Evolutionary conservation across 2,888 invertebrate genomes (phyloP), one percentile per base, ranked within the genome.

Genomic region (Caenorhabditis plicata): DNA sequence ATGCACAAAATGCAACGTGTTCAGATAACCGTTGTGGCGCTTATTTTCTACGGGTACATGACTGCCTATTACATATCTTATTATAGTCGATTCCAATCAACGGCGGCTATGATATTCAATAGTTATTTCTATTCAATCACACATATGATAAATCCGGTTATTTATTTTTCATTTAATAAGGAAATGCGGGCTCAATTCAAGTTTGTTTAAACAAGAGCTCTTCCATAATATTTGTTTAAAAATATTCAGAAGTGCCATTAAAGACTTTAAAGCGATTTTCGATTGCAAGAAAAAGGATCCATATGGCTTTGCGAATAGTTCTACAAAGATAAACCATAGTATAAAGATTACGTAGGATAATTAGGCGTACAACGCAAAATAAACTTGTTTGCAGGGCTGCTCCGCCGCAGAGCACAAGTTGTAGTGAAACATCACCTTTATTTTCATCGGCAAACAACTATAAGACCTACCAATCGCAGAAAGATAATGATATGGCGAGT

Each of bases 101-200:
- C 56, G 9, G 64, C 68, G 35, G 73, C 71, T n/a, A 71, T 78
- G 50, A 67, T 80, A 20, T 77, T 81, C 68, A 80, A 80, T 47
- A 68, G 67, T 35, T 74, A 80, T 55, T 80, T 79, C 62, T 80
- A 81, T 60, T 80, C 80, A 11, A 73, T 74, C 23, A 80, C 80
- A 7, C 80, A 80, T 50, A 78, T 77, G 78, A 74, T 80, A 48
- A 80, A 80, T 50, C 80, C 80, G 8, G 69, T 80, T 23, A 73
- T 77, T 42, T 75, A 74, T 41, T 78, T 80, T 41, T 73, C 74
- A 8, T 51, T 80, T 38, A 80, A 80, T 50, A 73, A 77, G 26
- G 80, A 68, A 40, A 64, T 68, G 68, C 33, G 68, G 25, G 45
- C 62, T 11, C 68, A 68, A 32, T 50, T 68, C 15, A 50, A 35